Evolutionary conservation across 23 tunicate species (phyloP).

Genomic region (Diplosoma virens): DNA sequence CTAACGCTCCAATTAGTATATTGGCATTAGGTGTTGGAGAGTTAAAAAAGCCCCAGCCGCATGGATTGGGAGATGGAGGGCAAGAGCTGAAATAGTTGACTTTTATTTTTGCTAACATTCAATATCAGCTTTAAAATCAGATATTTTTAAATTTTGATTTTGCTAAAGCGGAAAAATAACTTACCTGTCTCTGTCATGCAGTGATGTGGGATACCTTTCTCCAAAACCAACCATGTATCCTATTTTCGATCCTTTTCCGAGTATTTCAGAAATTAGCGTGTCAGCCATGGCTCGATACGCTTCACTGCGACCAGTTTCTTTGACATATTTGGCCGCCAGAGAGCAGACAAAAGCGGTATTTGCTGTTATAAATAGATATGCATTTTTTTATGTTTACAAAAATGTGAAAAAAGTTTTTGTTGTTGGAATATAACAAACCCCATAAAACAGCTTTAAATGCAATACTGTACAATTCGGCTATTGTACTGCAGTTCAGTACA

Average conservation of each 20-base stretch:
- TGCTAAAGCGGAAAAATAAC: background rate
- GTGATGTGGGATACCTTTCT: constrained; percentile 24
- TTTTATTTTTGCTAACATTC: too few species aligned
- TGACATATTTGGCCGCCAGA: constrained; percentile 21
- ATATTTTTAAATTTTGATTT: background rate
- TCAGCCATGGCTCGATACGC: constrained; percentile 38
- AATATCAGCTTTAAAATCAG: too few species aligned
- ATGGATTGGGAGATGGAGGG: constrained; percentile 36
- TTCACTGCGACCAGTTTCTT: background rate
- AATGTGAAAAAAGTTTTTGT: too few species aligned
- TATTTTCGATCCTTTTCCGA: constrained; percentile 33
- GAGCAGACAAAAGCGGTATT: constrained; percentile 65
- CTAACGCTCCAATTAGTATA: constrained; percentile 50
- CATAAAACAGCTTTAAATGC: background rate
- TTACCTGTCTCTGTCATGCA: constrained; percentile 79
- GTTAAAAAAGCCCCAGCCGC: constrained; percentile 71
- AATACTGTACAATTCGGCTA: background rate
- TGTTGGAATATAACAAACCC: too few species aligned
- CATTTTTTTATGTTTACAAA: too few species aligned
- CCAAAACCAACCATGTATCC: constrained; percentile 78
- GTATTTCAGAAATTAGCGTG: constrained; percentile 30
- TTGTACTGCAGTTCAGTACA: background rate
- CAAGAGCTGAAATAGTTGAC: constrained; percentile 50
- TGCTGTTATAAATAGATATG: constrained; percentile 21
- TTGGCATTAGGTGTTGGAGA: constrained; percentile 34